Evolutionary conservation across 1,140 invertebrate genomes (phyloP), one percentile per base, ranked within the genome.

Genomic region (Sesamia nonagrioides): DNA sequence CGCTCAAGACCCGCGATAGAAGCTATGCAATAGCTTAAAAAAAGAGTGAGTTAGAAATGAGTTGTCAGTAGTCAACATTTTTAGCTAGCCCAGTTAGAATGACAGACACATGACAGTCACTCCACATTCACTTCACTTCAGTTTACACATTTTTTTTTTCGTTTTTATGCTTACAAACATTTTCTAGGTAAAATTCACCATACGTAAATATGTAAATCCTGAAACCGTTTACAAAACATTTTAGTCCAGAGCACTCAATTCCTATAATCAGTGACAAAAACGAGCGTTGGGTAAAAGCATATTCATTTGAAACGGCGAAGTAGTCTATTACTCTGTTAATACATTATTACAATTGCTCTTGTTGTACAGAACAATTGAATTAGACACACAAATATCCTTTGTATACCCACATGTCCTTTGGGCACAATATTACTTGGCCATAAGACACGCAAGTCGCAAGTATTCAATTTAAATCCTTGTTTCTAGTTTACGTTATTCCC

Each of bases 331-430:
- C 11, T 56, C 11, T 27, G 54, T 9, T 56, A 18, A n/a, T 18
- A 56, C 17, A 56, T 61, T 17, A 13, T 40, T 42, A 63, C 35
- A 63, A 27, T 35, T 40, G 18, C 61, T 66, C 42, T 68, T 68
- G 48, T 15, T 6, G 37, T 35, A 17, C 15, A 40, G 40, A 18
- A 68, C 63, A 72, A 72, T 72, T 54, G 27, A 72, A 72, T 54
- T 52, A 52, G 45, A 48, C 13, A 11, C 50, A 13, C 33, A 72
- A 35, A 72, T 35, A n/a, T n/a, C n/a, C n/a, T n/a, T n/a, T n/a
- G n/a, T n/a, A 54, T 37, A 54, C 35, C 48, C 68, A 9, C 45
- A 71, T 56, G 7, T 72, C 17, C 48, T 40, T 52, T 72, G 69
- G 48, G 52, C 2, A 72, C 35, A 54, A 56, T 54, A 72, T 7